phyloP scores from a whole-genome alignment of 2,113 vertebrate genomes.

The Caretta caretta region DNA sequence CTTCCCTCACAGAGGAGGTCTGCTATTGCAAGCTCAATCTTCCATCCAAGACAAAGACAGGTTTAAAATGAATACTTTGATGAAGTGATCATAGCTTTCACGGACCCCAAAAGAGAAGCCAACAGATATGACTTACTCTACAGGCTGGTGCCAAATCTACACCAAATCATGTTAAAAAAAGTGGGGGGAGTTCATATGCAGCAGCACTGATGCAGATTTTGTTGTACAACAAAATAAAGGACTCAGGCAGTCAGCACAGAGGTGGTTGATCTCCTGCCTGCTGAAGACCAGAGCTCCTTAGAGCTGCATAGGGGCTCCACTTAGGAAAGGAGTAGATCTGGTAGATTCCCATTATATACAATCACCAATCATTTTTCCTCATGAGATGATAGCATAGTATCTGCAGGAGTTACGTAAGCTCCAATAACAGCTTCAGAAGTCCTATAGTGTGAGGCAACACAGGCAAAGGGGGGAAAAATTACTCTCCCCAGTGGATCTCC shows the following conservation, averaged over 20 bases:
- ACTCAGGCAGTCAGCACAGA: background rate
- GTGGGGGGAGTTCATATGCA: background rate
- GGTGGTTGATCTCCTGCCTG: background rate
- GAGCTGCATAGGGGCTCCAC: background rate
- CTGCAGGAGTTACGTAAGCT: background rate
- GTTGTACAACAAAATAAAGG: background rate
- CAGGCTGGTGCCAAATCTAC: background rate
- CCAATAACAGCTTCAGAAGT: background rate
- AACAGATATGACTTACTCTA: background rate
- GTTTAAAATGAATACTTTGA: background rate
- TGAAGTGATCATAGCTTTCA: background rate
- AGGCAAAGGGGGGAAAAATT: background rate
- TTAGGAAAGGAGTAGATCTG: background rate
- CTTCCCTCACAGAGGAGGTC: background rate
- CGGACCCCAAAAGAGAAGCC: background rate
- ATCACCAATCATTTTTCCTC: rapidly evolving
- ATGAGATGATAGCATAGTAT: background rate
- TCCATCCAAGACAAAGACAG: background rate
- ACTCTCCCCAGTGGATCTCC: background rate
- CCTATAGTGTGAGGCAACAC: background rate
- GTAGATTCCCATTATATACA: background rate
- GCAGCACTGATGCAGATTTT: background rate
- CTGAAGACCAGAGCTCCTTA: background rate
- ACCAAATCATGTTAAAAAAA: background rate
- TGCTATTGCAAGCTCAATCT: background rate